A percentile compares a stretch with the other conserved stretches of the same genome.
Conservation (phyloP, 1,140 invertebrate genomes). For the Bombus fervidus region DNA sequence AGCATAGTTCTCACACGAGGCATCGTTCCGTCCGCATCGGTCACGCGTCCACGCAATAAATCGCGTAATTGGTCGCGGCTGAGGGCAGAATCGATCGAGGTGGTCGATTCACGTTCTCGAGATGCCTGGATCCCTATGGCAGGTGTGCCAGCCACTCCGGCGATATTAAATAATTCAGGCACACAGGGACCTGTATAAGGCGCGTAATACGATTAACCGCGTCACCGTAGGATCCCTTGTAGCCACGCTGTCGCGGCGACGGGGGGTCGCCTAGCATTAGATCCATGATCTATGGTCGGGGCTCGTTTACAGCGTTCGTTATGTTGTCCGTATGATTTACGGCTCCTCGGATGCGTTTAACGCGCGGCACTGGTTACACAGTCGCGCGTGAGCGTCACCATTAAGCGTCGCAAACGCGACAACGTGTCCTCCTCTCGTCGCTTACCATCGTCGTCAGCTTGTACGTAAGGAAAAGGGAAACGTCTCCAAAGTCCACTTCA, state of each 20-base stretch:
- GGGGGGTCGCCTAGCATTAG: conserved; percentile 75
- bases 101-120: neutral
- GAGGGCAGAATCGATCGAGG: neutral
- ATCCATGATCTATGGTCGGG: conserved; percentile 68
- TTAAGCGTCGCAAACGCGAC: conserved; percentile 7
- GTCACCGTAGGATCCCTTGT: conserved; percentile 53
- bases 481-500: neutral
- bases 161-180: conserved; percentile 49
- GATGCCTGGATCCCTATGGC: conserved; percentile 12
- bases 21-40: neutral
- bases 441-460: neutral
- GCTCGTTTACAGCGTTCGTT: conserved; percentile 66
- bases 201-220: conserved; percentile 58
- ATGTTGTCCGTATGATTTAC: conserved; percentile 60
- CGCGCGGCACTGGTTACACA: conserved; percentile 8
- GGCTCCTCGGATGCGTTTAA: conserved; percentile 26
- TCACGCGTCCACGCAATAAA: conserved; percentile 20
- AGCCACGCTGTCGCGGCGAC: conserved; percentile 62
- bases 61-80: conserved; percentile 28
- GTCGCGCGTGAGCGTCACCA: conserved; percentile 21
- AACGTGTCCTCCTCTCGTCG: conserved; percentile 11
- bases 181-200: conserved; percentile 1
- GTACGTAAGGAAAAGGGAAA: neutral
- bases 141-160: conserved; percentile 24
- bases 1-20: neutral